phyloP scores from a whole-genome alignment of 1,140 invertebrate genomes.

The Macrotrachela quadricornifera region DNA sequence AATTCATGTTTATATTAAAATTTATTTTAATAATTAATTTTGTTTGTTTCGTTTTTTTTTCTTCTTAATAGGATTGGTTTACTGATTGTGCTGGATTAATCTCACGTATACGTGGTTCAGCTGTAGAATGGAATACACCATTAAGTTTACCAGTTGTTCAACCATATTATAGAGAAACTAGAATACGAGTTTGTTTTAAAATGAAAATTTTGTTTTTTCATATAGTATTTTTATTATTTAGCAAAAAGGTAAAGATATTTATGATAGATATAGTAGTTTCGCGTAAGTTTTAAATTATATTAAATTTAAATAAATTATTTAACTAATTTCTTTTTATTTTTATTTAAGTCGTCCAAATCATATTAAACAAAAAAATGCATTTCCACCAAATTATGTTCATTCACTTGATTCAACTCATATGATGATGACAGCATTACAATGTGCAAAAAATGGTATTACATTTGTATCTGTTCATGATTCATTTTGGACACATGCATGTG shows the following conservation, averaged over 20 bases:
- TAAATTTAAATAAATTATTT: no score
- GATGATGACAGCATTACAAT: constrained; percentile 86
- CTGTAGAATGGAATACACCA: constrained; percentile 84
- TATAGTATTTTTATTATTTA: no score
- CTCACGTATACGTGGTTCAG: constrained; percentile 43
- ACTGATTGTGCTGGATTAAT: constrained; percentile 62
- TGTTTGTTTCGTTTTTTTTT: no score
- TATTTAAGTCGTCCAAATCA: constrained; percentile 39
- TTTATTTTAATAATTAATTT: no score
- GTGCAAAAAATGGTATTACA: constrained; percentile 53
- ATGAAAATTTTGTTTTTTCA: no score
- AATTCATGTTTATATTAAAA: no score
- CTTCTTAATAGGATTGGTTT: constrained; percentile 53
- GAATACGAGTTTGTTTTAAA: no score
- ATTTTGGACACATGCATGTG: constrained; percentile 85
- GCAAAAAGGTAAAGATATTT: no score
- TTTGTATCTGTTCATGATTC: constrained; percentile 97
- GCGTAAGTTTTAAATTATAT: no score
- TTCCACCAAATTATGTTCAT: constrained; percentile 96
- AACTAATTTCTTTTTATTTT: no score
- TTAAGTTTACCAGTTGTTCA: constrained; percentile 79
- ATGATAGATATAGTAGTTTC: no score
- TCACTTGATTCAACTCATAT: constrained; percentile 93
- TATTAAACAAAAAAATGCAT: constrained; percentile 85
- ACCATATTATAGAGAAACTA: constrained; percentile 43